Evolutionary conservation across 2,797 vertebrate genomes (phyloP).

Genomic region (Anguilla marmorata): DNA sequence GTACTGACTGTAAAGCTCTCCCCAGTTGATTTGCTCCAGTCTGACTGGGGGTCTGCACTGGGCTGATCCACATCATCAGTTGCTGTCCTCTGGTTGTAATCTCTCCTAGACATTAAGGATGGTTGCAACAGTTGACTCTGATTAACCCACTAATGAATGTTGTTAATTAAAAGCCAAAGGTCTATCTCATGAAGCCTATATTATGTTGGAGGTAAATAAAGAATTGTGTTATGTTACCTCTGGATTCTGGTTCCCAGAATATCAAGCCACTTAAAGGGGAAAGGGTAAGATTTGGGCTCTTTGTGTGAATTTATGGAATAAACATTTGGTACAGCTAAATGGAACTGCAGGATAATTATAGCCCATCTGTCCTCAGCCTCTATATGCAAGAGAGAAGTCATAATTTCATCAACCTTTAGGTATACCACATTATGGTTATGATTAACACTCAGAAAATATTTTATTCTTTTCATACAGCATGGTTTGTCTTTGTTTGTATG

Average conservation of each 20-base stretch:
- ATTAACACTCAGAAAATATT: neutral
- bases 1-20: neutral
- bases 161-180: neutral
- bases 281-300: neutral
- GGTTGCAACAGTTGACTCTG: neutral
- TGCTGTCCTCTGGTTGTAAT: neutral
- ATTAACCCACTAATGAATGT: neutral
- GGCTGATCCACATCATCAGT: neutral
- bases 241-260: no score
- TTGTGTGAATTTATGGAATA: neutral
- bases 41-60: neutral
- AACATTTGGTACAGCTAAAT: neutral
- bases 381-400: neutral
- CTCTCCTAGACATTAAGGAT: neutral
- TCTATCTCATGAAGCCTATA: neutral
- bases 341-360: neutral
- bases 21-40: neutral
- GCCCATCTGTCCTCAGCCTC: neutral
- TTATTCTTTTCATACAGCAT: neutral
- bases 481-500: neutral
- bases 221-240: neutral
- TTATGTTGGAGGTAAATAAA: slow-evolving; percentile 7
- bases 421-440: neutral
- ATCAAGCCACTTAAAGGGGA: neutral
- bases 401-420: neutral